These are phyloP conservation scores for Parnassius mnemosyne DNA, from an alignment of 2,888 invertebrate species.

Conservation along the genomic window DNA sequence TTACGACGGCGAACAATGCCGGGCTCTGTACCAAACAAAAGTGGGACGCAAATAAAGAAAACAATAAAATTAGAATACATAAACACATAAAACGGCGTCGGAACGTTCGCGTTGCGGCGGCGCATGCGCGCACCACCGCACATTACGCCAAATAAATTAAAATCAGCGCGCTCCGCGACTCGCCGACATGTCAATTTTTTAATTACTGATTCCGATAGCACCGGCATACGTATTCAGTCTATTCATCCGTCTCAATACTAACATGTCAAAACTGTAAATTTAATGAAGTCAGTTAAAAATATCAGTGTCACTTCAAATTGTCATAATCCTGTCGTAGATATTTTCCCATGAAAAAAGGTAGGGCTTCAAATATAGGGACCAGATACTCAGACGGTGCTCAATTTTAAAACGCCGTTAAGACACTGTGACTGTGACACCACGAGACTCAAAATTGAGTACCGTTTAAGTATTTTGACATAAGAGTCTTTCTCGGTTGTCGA, in stretches of 20 bases:
- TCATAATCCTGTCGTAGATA: too few species aligned
- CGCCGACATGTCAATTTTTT: constrained; percentile 8
- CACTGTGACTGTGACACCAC: too few species aligned
- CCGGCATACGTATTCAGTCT: not conserved
- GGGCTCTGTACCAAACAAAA: constrained; percentile 76
- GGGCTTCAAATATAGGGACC: too few species aligned
- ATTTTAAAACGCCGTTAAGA: too few species aligned
- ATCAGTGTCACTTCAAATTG: too few species aligned
- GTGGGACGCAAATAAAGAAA: constrained; percentile 81
- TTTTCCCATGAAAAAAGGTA: too few species aligned
- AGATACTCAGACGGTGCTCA: too few species aligned
- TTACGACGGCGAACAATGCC: constrained; percentile 78
- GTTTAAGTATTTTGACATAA: too few species aligned
- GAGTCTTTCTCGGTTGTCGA: too few species aligned
- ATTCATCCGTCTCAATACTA: constrained; percentile 6
- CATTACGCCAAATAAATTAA: constrained; percentile 65
- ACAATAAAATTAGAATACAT: constrained; percentile 81
- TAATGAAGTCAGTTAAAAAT: too few species aligned
- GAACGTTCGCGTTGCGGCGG: constrained; percentile 59
- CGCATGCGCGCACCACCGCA: constrained; percentile 52
- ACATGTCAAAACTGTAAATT: too few species aligned
- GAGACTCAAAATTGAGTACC: too few species aligned
- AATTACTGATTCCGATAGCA: constrained; percentile 11
- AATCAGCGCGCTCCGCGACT: constrained; percentile 38
- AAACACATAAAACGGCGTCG: constrained; percentile 77